Conservation (phyloP, 2,797 vertebrate species). For the Esox lucius region DNA sequence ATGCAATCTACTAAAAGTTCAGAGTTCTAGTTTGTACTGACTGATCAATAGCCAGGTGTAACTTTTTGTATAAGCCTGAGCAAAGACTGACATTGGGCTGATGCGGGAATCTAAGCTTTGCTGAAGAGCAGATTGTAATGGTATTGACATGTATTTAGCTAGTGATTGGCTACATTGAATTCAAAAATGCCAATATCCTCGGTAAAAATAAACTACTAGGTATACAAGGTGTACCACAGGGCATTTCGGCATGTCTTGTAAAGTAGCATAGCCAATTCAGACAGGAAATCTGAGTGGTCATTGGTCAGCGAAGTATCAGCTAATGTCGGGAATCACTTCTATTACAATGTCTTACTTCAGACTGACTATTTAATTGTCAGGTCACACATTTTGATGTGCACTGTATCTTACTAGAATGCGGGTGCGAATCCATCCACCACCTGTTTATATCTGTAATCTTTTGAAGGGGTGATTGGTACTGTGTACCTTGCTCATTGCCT, state of each 20-base stretch:
- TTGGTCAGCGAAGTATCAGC: no score
- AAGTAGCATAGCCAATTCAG: no score
- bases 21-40: neutral
- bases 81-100: constrained; percentile 34
- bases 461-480: no score
- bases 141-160: neutral
- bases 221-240: constrained; percentile 9
- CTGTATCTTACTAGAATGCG: no score
- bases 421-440: no score
- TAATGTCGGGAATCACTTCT: no score
- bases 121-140: neutral
- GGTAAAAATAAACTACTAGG: neutral
- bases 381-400: no score
- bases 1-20: neutral
- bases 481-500: no score
- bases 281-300: no score
- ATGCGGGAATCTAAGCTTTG: neutral
- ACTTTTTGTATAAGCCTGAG: constrained; percentile 8
- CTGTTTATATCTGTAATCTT: no score
- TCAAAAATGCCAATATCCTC: neutral
- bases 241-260: constrained; percentile 20
- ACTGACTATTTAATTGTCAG: no score
- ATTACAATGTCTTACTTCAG: no score
- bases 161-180: neutral
- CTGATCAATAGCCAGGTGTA: neutral